Conservation (phyloP, 1,140 invertebrate species). For the Drosophila yakuba region DNA sequence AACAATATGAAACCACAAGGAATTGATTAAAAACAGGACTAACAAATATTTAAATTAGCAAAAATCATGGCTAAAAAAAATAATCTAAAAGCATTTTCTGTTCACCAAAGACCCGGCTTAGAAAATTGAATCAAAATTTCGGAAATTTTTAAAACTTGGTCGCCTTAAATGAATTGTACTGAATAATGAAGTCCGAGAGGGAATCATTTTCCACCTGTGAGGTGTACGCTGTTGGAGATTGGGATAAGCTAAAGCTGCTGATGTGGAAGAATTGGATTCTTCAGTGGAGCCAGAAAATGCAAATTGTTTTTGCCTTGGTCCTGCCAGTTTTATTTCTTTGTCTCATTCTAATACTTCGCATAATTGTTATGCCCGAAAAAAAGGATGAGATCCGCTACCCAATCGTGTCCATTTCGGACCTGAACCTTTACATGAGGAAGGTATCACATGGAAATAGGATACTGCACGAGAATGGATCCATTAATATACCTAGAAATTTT, state of each 20-base stretch:
- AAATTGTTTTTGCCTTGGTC: not conserved
- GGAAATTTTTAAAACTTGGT: not conserved
- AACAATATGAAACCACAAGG: not conserved
- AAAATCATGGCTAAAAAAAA: too few relatives aligned
- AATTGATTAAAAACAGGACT: not conserved
- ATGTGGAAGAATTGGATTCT: constrained; percentile 52
- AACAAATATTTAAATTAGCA: too few relatives aligned
- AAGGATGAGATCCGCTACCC: not conserved
- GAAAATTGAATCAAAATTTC: too few relatives aligned
- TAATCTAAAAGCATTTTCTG: too few relatives aligned
- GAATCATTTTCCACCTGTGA: not conserved
- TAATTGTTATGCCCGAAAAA: not conserved
- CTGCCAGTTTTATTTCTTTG: constrained; percentile 20
- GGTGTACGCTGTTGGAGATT: constrained; percentile 18
- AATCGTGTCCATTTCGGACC: constrained; percentile 1
- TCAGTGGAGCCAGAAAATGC: constrained; percentile 40
- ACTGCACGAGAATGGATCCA: constrained; percentile 28
- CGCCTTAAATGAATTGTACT: not conserved
- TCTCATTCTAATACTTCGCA: constrained; percentile 13
- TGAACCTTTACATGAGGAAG: not conserved
- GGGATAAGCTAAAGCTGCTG: constrained; percentile 33
- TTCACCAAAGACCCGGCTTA: too few relatives aligned
- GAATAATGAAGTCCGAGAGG: constrained; percentile 2
- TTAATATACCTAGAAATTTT: constrained; percentile 26
- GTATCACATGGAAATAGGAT: constrained; percentile 21